phyloP scores from a whole-genome alignment of 2,113 vertebrate species.

The Corythoichthys haematopterus region DNA sequence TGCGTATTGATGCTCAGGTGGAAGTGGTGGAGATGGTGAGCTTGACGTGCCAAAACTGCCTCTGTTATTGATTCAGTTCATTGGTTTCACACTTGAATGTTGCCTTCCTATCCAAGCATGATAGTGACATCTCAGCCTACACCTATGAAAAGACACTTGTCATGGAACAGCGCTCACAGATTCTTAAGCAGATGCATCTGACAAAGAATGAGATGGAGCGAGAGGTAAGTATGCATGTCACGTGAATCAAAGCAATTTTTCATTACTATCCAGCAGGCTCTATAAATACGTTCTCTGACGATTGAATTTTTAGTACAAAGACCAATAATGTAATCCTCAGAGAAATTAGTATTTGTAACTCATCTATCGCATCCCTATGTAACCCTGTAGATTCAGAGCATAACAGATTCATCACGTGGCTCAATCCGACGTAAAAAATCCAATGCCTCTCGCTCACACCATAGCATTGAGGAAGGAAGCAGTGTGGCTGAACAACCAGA shows the following conservation, averaged over 20 bases:
- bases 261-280: constrained; percentile 8
- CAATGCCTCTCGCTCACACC: constrained; percentile 69
- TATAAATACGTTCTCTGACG: neutral
- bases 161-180: constrained; percentile 96
- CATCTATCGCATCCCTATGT: neutral
- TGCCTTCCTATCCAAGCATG: constrained; percentile 70
- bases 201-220: constrained; percentile 95
- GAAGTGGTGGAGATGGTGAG: constrained; percentile 98
- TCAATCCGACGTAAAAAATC: constrained; percentile 93
- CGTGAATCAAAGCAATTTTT: neutral
- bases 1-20: constrained; percentile 88
- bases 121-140: constrained; percentile 93
- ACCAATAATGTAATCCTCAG: neutral
- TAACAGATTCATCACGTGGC: constrained; percentile 91
- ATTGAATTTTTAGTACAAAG: neutral
- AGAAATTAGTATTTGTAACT: constrained; percentile 2
- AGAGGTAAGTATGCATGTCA: constrained; percentile 74
- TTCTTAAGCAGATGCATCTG: constrained; percentile 97
- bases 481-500: constrained; percentile 81
- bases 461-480: constrained; percentile 76
- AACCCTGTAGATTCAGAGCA: constrained; percentile 87
- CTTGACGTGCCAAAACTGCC: neutral
- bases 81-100: neutral
- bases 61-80: neutral
- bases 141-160: constrained; percentile 95